Evolutionary conservation across 2,797 vertebrate species (phyloP), one percentile per base, ranked within the genome.

Genomic region (Parauchenoglanis ngamensis): DNA sequence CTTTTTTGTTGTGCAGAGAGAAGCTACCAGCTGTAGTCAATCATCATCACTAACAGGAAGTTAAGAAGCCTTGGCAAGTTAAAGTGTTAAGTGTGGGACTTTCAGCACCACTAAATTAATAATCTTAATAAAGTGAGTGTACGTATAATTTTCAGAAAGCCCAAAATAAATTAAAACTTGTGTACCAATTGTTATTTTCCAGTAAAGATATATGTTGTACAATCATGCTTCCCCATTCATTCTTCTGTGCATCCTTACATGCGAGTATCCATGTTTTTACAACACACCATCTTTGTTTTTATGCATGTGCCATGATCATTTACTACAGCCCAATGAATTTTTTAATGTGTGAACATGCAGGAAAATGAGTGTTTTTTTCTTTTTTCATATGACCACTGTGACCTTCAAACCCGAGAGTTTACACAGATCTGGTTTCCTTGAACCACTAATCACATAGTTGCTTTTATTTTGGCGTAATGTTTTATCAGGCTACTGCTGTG

Each of bases 381-480:
- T 70, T 89, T 46, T 73, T 89, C 77, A 90, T 86, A 75, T 81
- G 79, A 90, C 85, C 83, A 80, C 28, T 63, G 49, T 79, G 87
- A 61, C 59, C 73, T 90, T 82, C 17, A 35, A 87, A 87, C 72
- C 68, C 46, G 75, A 77, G 57, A 83, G 40, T 90, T 88, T 85
- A 65, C 77, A 73, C 35, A 88, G 75, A 89, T 82, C 80, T 88
- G 72, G 83, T 67, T 85, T 91, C 83, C 88, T 78, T 63, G 85
- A 35, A 86, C 89, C 91, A 90, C 91, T 88, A 91, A 93, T 92
- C 86, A 86, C 76, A 87, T 80, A 90, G 84, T 72, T 67, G 85
- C 28, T 89, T 91, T 92, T 89, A 91, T 91, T 88, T 89, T 67
- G 59, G 87, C 72, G 35, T 90, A 88, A 88, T 89, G 89, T 75